Conservation (phyloP, 2,888 invertebrate genomes). For the Cephus rjabovi region DNA sequence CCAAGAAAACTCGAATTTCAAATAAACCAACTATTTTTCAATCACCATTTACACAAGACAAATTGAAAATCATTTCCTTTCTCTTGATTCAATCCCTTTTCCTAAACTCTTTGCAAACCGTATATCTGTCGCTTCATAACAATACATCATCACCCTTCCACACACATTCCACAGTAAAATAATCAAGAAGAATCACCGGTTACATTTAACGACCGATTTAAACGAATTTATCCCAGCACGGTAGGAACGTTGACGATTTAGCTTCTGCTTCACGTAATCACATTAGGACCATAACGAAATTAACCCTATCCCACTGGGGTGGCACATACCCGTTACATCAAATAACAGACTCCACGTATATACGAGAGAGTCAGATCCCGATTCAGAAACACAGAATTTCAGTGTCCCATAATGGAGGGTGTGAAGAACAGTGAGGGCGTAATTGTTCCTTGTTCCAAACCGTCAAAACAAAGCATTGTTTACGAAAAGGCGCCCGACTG, state of each 20-base stretch:
- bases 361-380: not conserved
- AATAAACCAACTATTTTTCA: not conserved
- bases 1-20: not conserved
- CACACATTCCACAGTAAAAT: not conserved
- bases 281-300: not conserved
- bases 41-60: not conserved
- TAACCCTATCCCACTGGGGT: not conserved
- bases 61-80: not conserved
- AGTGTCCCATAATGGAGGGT: not conserved
- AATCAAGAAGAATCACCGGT: not conserved
- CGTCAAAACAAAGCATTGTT: constrained; percentile 6
- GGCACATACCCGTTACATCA: not conserved
- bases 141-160: not conserved
- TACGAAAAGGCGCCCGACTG: not conserved
- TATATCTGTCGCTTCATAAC: not conserved
- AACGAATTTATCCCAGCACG: not conserved
- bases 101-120: not conserved
- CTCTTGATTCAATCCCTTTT: not conserved
- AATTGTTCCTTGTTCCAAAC: not conserved
- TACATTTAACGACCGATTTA: not conserved
- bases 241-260: not conserved
- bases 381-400: not conserved
- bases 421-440: not conserved
- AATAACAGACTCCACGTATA: not conserved
- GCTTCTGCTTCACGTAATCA: not conserved